Base-by-base conservation (phyloP, 2,888 invertebrate species). In the Graphium colonna region DNA sequence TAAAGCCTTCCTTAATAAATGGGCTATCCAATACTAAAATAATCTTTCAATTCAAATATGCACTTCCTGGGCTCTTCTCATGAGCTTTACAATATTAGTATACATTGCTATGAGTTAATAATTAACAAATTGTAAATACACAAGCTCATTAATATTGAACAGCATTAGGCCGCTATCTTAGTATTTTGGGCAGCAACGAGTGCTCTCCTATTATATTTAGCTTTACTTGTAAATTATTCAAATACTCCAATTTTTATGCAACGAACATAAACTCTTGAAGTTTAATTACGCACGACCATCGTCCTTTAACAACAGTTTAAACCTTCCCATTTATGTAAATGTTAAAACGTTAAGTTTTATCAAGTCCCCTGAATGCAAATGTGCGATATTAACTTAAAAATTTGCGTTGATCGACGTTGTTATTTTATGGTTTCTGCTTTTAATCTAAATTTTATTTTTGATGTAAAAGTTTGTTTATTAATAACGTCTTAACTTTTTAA, bases 151-250 rank as follows among this genome's bases (percentile, higher is more conserved):
- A 21, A 21, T 21, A 21, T 21, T 21, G 21, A 21, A 21, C 21
- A 21, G 21, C 21, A 31, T 31, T 31, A 31, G 31, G 9, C 8
- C 31, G 31, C 31, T 31, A 31, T 31, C 31, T 31, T 10, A 9
- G 31, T 10, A 9, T 31, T 31, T 31, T 31, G 31, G 31, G 10
- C 9, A 31, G 31, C 8, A 31, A 9, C 9, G 31, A 31, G 31
- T 7, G 31, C 31, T 9, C 10, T 3, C 10, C 31, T 31, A 7
- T 10, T 31, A 7, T 31, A 31, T 31, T 7, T 10, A 1, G 8
- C 31, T 31, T 3, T 10, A 31, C n/a, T n/a, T n/a, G n/a, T n/a
- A 60, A 62, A 60, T 60, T 61, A 33, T 33, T 45, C n/a, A 15
- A 43, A 15, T 43, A 13, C 1, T 43, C 12, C 21, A 28, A 15